Percentiles rank a stretch among this genome's conserved stretches.
These are phyloP conservation scores for Pachyuromys duprasi DNA, from an alignment of 2,797 vertebrate species.

Conservation along the genomic window DNA sequence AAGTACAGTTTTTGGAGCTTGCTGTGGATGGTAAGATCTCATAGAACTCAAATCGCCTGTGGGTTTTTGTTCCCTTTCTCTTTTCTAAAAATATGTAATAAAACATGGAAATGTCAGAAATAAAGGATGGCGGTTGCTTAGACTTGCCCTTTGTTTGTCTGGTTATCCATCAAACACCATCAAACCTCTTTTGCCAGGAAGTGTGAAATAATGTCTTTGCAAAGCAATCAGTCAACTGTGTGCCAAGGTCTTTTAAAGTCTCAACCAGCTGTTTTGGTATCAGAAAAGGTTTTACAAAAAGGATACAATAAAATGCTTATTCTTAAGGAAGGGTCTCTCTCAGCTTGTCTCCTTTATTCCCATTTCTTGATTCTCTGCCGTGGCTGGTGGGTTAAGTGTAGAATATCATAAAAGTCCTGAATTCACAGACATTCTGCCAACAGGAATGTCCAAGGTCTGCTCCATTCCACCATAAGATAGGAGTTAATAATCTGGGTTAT, in stretches of 20 bases:
- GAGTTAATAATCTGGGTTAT: slow-evolving; percentile 32
- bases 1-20: background rate
- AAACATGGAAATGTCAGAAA: slow-evolving; percentile 65
- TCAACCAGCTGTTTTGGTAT: slow-evolving; percentile 53
- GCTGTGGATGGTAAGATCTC: slow-evolving; percentile 21
- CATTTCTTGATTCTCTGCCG: slow-evolving; percentile 5
- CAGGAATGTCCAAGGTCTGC: background rate
- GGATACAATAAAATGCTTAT: background rate
- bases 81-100: slow-evolving; percentile 69
- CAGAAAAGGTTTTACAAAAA: slow-evolving; percentile 59
- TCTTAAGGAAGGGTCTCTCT: background rate
- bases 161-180: slow-evolving; percentile 74
- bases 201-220: slow-evolving; percentile 73
- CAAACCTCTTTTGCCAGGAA: slow-evolving; percentile 56
- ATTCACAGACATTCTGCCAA: background rate
- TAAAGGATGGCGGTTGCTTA: slow-evolving; percentile 68
- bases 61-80: slow-evolving; percentile 38
- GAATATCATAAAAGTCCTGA: background rate
- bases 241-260: slow-evolving; percentile 69
- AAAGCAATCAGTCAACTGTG: slow-evolving; percentile 68
- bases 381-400: background rate
- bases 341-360: background rate
- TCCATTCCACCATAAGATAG: background rate
- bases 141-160: slow-evolving; percentile 76
- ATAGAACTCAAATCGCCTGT: slow-evolving; percentile 25